These are phyloP conservation scores for Chrysemys picta DNA, from an alignment of 2,113 vertebrate genomes.

Conservation along the genomic window DNA sequence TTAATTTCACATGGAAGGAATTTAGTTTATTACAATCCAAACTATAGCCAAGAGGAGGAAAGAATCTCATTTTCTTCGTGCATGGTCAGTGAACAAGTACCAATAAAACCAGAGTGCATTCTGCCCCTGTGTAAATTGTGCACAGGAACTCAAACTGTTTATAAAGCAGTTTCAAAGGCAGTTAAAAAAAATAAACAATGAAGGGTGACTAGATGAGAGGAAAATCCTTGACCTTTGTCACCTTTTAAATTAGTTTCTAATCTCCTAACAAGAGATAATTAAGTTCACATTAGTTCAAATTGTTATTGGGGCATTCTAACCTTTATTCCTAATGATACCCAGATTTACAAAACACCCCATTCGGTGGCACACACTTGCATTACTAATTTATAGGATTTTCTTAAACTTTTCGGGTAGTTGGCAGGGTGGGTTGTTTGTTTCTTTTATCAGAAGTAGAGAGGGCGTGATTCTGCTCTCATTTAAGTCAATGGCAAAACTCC, in stretches of 20 bases:
- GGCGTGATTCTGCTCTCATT: neutral
- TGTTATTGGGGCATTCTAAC: conserved; percentile 17
- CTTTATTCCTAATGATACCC: conserved; percentile 29
- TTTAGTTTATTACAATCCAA: conserved; percentile 54
- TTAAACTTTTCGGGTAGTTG: neutral
- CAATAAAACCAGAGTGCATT: conserved; percentile 22
- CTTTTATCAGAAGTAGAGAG: neutral
- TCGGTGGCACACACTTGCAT: neutral
- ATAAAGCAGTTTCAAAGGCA: conserved; percentile 11
- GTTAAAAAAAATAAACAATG: neutral
- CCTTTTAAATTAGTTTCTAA: conserved; percentile 46
- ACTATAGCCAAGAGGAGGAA: conserved; percentile 41
- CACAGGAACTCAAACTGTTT: conserved; percentile 34
- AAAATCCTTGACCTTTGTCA: conserved; percentile 13
- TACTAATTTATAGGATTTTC: neutral
- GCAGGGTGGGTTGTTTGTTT: conserved; percentile 26
- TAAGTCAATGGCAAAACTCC: neutral
- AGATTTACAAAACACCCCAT: conserved; percentile 19
- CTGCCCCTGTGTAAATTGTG: conserved; percentile 6
- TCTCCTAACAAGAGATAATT: conserved; percentile 27
- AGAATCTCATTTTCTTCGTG: conserved; percentile 40
- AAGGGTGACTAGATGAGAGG: neutral
- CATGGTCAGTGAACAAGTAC: conserved; percentile 25
- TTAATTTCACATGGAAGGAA: conserved; percentile 50
- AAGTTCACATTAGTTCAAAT: conserved; percentile 46